Percentiles rank a stretch among this genome's conserved stretches.
Evolutionary conservation across 2,113 vertebrate genomes (phyloP).

Genomic region (Peromyscus polionotus): DNA sequence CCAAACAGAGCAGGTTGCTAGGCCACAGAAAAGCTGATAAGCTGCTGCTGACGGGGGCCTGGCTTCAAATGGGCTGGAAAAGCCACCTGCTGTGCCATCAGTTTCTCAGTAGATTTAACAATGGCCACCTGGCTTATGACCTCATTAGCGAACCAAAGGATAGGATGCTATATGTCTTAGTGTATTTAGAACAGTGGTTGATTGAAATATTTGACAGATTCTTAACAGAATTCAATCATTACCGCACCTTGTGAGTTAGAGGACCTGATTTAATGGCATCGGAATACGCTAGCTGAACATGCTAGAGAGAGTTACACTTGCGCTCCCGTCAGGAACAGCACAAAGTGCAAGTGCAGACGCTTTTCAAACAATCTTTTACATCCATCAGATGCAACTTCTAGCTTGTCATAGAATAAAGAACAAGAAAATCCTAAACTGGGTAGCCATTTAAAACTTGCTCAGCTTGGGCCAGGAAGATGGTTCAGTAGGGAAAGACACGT

Average conservation of each 20-base stretch:
- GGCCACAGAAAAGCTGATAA: neutral
- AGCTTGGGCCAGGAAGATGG: neutral
- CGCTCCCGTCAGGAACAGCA: conserved; percentile 4
- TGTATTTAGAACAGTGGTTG: conserved; percentile 36
- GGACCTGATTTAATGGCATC: conserved; percentile 1
- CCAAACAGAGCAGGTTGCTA: conserved; percentile 28
- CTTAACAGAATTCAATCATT: conserved; percentile 14
- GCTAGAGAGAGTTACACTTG: conserved; percentile 1
- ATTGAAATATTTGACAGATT: conserved; percentile 34
- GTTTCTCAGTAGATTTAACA: conserved; percentile 59
- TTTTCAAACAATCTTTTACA: conserved; percentile 22
- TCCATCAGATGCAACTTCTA: neutral
- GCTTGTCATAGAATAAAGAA: conserved; percentile 3
- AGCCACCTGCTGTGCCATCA: conserved; percentile 17
- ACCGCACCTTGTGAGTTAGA: neutral
- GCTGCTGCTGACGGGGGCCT: neutral
- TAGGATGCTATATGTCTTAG: neutral
- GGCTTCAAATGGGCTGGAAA: conserved; percentile 51
- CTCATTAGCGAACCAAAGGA: conserved; percentile 38
- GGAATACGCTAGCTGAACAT: neutral
- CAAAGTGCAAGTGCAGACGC: neutral
- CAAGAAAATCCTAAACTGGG: conserved; percentile 13
- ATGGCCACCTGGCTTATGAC: neutral
- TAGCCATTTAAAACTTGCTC: neutral
- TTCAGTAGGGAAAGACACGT: neutral